These are phyloP conservation scores for Eulacestoma nigropectus DNA, from an alignment of 2,113 vertebrate species.

Conservation along the genomic window DNA sequence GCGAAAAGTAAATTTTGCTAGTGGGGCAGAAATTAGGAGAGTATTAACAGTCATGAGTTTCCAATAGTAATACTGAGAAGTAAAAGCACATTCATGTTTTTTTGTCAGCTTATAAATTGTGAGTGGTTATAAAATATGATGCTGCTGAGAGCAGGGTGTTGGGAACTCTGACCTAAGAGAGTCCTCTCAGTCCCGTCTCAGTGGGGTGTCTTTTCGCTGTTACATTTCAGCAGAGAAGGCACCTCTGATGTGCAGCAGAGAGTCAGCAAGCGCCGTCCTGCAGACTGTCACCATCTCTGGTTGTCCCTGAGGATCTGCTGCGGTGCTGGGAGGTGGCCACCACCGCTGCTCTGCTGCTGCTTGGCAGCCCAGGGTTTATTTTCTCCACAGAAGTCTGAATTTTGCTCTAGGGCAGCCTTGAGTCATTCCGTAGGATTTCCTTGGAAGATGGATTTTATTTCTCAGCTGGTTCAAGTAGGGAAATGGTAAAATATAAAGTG, in stretches of 20 bases:
- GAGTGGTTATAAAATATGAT: background rate
- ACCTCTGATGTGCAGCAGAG: background rate
- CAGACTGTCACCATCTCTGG: background rate
- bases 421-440: background rate
- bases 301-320: background rate
- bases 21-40: background rate
- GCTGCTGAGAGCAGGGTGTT: background rate
- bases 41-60: background rate
- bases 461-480: background rate
- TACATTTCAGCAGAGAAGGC: background rate
- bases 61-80: background rate
- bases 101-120: background rate
- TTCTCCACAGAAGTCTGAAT: background rate
- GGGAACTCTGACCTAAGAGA: too few species aligned
- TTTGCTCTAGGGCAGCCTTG: background rate
- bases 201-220: background rate
- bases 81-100: background rate
- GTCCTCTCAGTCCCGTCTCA: too few species aligned
- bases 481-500: background rate
- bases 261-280: background rate
- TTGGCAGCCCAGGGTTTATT: background rate
- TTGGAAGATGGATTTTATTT: background rate
- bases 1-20: background rate
- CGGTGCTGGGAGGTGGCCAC: background rate
- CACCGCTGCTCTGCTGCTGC: background rate